A percentile compares a stretch with the other conserved stretches of the same genome.
Conservation (phyloP, 2,797 vertebrate genomes). For the Lagocephalus sceleratus region DNA sequence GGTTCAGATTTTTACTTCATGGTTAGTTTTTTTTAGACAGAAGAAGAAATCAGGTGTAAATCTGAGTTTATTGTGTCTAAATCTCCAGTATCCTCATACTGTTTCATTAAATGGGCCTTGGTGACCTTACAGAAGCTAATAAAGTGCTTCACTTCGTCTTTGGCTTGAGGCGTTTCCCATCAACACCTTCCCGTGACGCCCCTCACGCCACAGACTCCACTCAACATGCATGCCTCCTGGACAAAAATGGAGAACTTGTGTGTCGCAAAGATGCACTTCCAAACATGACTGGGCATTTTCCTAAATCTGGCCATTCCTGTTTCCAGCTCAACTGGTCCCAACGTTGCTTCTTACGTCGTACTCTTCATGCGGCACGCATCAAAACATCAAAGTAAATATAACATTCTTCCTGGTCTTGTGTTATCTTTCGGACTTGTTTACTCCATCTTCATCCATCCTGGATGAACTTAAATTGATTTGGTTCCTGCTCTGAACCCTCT, state of each 20-base stretch:
- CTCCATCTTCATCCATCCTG: conserved; percentile 26
- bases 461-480: conserved; percentile 52
- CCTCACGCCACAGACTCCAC: background rate
- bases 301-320: too few relatives aligned
- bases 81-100: too few relatives aligned
- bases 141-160: background rate
- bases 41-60: background rate
- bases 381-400: too few relatives aligned
- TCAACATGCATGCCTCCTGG: background rate
- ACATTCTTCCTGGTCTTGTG: too few relatives aligned
- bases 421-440: conserved; percentile 15
- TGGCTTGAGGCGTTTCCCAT: conserved; percentile 16
- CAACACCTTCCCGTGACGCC: conserved; percentile 1
- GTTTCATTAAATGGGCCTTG: too few relatives aligned
- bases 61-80: too few relatives aligned
- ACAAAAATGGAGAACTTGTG: background rate
- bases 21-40: conserved; percentile 52
- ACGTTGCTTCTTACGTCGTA: too few relatives aligned
- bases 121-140: background rate
- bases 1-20: conserved; percentile 29
- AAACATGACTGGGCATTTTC: background rate
- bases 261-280: background rate
- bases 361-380: too few relatives aligned
- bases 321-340: too few relatives aligned
- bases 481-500: conserved; percentile 40